phyloP scores from a whole-genome alignment of 2,113 vertebrate species.

The Rhea pennata region DNA sequence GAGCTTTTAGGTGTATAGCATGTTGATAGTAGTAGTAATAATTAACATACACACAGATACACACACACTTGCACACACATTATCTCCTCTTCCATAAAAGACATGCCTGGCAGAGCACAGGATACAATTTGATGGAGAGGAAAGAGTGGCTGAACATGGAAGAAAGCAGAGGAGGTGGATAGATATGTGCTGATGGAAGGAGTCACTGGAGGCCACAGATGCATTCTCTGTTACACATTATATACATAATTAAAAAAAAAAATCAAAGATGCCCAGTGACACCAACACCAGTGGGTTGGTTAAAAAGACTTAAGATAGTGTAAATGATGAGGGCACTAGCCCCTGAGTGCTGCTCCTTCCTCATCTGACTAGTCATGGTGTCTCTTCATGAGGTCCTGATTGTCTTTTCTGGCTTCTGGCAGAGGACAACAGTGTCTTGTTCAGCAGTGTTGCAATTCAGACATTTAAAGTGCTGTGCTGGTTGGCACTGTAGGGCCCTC shows the following conservation, averaged over 20 bases:
- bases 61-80: neutral
- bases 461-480: neutral
- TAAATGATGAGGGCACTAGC: neutral
- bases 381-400: conserved; percentile 12
- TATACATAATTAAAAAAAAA: conserved; percentile 19
- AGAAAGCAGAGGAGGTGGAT: conserved; percentile 7
- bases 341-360: neutral
- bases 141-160: conserved; percentile 1
- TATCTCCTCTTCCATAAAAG: conserved; percentile 45
- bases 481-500: neutral
- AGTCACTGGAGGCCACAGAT: neutral
- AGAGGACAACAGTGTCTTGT: neutral
- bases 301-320: neutral
- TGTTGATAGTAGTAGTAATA: conserved; percentile 26
- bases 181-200: neutral
- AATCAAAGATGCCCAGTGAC: conserved; percentile 9
- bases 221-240: neutral
- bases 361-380: neutral
- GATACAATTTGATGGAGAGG: conserved; percentile 10
- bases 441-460: neutral
- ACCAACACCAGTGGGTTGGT: neutral
- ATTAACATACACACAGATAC: conserved; percentile 9
- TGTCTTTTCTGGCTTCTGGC: conserved; percentile 14
- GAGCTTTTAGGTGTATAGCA: conserved; percentile 64
- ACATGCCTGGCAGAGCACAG: conserved; percentile 34